Conservation (phyloP, 2,888 invertebrate species). For the Rhamphomyia laevipes region DNA sequence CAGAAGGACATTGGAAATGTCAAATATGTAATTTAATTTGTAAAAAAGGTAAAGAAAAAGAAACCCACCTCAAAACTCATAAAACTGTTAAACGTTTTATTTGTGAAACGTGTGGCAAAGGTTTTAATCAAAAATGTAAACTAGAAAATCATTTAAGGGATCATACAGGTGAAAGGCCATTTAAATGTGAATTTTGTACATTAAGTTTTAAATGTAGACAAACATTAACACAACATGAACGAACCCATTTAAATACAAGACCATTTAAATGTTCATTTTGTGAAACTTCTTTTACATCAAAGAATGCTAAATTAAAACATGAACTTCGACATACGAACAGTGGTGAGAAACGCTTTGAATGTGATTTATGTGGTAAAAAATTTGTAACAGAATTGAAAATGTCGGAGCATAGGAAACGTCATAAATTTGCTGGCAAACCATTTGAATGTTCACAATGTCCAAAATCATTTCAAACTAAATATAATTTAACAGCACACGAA, state of each 20-base stretch:
- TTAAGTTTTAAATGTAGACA: not conserved
- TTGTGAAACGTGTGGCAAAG: conserved; percentile 1
- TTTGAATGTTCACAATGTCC: conserved; percentile 1
- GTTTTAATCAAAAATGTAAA: not conserved
- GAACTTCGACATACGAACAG: not conserved
- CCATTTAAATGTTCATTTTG: not conserved
- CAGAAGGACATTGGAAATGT: not conserved
- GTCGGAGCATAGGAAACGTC: not conserved
- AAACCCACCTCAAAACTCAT: not conserved
- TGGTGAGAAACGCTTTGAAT: not conserved
- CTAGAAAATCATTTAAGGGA: not conserved
- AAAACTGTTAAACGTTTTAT: not conserved
- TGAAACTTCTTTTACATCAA: not conserved
- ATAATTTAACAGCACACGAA: not conserved
- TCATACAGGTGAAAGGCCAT: not conserved
- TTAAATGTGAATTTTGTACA: not conserved
- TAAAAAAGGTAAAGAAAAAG: not conserved
- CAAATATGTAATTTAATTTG: not conserved
- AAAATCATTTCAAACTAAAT: not conserved
- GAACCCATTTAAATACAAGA: not conserved
- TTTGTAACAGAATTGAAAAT: not conserved
- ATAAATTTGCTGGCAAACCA: not conserved
- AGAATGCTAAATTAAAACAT: not conserved
- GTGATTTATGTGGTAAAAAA: not conserved
- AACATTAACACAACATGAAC: not conserved